phyloP scores from a whole-genome alignment of 2,797 vertebrate genomes.

The Lagorchestes hirsutus region DNA sequence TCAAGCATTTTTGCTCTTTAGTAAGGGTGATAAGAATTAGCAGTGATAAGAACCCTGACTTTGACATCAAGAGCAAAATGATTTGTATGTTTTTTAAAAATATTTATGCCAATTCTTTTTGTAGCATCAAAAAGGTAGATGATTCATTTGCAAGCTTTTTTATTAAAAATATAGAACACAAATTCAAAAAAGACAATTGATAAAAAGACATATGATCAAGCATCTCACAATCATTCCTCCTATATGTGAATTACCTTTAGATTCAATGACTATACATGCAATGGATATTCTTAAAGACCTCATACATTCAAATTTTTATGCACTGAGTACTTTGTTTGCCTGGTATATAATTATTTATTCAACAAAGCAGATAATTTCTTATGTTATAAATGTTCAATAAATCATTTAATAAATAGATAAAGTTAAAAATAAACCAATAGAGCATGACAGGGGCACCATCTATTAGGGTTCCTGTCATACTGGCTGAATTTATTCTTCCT shows the following conservation, averaged over 20 bases:
- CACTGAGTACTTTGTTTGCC: background rate
- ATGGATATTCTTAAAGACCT: background rate
- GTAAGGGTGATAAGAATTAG: background rate
- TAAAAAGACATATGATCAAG: background rate
- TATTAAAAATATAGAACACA: background rate
- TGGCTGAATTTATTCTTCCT: background rate
- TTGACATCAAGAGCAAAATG: background rate
- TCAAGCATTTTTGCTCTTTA: background rate
- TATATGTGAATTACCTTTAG: background rate
- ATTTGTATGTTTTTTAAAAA: background rate
- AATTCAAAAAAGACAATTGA: background rate
- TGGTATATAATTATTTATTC: background rate
- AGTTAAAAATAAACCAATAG: background rate
- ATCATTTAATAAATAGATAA: background rate
- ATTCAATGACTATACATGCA: background rate
- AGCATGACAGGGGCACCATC: background rate
- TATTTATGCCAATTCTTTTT: background rate
- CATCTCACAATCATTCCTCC: background rate
- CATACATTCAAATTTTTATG: background rate
- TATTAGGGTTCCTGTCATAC: background rate
- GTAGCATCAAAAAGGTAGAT: background rate
- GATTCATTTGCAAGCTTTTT: background rate
- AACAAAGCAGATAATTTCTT: background rate
- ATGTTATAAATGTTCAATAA: background rate
- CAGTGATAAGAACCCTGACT: background rate